Evolutionary conservation across 2,113 vertebrate species (phyloP).

Genomic region (Tachuris rubrigastra): DNA sequence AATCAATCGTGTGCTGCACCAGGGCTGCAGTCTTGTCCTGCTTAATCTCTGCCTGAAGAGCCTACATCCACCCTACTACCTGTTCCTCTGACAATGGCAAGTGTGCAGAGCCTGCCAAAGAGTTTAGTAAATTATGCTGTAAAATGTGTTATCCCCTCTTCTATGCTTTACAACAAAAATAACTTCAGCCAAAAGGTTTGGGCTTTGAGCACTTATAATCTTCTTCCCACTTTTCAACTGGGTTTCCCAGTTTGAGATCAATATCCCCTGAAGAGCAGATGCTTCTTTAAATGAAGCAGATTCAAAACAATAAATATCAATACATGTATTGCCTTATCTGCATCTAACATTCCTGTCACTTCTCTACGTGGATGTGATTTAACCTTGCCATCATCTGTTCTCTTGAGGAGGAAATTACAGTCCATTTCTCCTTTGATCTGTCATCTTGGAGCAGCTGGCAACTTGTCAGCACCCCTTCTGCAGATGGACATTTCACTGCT

Average conservation of each 20-base stretch:
- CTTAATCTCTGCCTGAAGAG: neutral
- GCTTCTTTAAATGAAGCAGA: neutral
- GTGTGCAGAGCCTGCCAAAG: neutral
- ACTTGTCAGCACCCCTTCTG: neutral
- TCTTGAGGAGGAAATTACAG: slow-evolving; percentile 23
- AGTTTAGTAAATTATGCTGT: neutral
- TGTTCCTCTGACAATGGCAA: neutral
- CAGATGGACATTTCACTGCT: neutral
- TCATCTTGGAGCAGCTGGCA: slow-evolving; percentile 26
- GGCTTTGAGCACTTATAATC: neutral
- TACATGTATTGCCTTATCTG: neutral
- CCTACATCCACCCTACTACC: neutral
- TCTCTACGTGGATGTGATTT: neutral
- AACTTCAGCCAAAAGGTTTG: neutral
- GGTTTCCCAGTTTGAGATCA: neutral
- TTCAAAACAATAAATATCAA: neutral
- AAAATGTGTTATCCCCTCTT: neutral
- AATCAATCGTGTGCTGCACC: neutral
- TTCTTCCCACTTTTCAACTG: neutral
- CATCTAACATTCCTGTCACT: neutral
- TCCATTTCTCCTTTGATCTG: slow-evolving; percentile 13
- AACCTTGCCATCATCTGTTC: slow-evolving; percentile 5
- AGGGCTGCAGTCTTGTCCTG: neutral
- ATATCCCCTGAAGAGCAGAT: neutral
- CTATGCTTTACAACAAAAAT: neutral